Conservation (phyloP, 2,888 invertebrate species). For the Agrotis clavis region DNA sequence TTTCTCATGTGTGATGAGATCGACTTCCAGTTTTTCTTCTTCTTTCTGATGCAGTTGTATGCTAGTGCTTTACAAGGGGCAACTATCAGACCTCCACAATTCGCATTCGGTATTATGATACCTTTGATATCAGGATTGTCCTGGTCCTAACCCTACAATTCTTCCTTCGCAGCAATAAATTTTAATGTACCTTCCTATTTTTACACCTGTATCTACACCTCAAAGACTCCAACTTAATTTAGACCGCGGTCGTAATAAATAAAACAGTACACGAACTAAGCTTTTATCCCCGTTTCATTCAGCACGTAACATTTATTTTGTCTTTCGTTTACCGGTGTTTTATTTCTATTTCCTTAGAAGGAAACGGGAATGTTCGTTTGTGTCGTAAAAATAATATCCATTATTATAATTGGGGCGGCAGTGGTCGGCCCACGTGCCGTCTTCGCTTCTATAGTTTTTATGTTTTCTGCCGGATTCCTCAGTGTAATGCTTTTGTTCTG, state of each 20-base stretch:
- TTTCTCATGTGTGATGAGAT: background rate
- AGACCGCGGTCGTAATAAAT: slow-evolving; percentile 46
- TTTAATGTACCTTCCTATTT: slow-evolving; percentile 8
- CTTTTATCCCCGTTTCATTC: slow-evolving; percentile 59
- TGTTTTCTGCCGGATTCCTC: slow-evolving; percentile 70
- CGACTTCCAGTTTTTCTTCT: background rate
- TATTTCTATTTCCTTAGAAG: slow-evolving; percentile 74
- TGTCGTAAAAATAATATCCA: slow-evolving; percentile 86
- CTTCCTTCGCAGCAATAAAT: background rate
- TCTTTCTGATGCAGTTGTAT: background rate
- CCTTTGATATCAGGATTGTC: background rate
- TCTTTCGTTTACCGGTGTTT: slow-evolving; percentile 66
- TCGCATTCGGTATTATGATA: background rate
- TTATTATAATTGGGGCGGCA: slow-evolving; percentile 84
- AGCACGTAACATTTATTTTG: slow-evolving; percentile 61
- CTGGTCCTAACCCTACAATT: background rate
- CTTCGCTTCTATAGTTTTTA: slow-evolving; percentile 74
- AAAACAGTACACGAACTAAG: slow-evolving; percentile 42
- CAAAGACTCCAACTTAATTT: slow-evolving; percentile 48
- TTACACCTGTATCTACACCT: slow-evolving; percentile 31
- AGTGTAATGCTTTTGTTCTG: slow-evolving; percentile 50
- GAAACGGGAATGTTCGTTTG: slow-evolving; percentile 76
- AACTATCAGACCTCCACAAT: background rate
- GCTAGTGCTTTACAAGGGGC: background rate
- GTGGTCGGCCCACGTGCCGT: slow-evolving; percentile 71